Conservation (phyloP, 2,888 invertebrate species). For the Meghimatium bilineatum region DNA sequence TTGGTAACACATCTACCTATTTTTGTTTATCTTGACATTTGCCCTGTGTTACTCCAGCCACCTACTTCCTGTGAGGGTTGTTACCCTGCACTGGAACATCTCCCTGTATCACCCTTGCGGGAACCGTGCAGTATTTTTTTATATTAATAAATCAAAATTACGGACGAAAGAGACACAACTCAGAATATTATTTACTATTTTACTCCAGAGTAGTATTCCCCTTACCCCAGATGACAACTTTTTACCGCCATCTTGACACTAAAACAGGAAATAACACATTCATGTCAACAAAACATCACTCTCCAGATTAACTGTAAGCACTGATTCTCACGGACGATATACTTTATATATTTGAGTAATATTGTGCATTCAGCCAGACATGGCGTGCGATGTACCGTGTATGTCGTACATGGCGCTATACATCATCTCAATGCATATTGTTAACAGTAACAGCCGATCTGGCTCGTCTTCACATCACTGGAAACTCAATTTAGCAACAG, state of each 20-base stretch:
- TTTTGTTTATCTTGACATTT: no score
- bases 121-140: no score
- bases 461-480: slow-evolving; percentile 90
- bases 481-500: slow-evolving; percentile 82
- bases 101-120: no score
- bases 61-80: no score
- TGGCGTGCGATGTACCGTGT: slow-evolving; percentile 73
- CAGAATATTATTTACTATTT: not conserved
- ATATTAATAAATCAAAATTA: no score
- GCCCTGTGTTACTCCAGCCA: no score
- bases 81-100: no score
- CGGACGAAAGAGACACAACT: not conserved
- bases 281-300: slow-evolving; percentile 10
- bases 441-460: slow-evolving; percentile 88
- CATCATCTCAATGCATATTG: slow-evolving; percentile 85
- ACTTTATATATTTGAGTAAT: not conserved
- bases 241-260: slow-evolving; percentile 26
- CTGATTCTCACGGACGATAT: not conserved
- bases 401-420: slow-evolving; percentile 83
- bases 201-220: not conserved
- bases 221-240: not conserved
- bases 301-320: not conserved
- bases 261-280: slow-evolving; percentile 7
- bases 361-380: slow-evolving; percentile 51
- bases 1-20: no score